Conservation (phyloP, 1,140 invertebrate genomes). For the Rhysida immarginata region DNA sequence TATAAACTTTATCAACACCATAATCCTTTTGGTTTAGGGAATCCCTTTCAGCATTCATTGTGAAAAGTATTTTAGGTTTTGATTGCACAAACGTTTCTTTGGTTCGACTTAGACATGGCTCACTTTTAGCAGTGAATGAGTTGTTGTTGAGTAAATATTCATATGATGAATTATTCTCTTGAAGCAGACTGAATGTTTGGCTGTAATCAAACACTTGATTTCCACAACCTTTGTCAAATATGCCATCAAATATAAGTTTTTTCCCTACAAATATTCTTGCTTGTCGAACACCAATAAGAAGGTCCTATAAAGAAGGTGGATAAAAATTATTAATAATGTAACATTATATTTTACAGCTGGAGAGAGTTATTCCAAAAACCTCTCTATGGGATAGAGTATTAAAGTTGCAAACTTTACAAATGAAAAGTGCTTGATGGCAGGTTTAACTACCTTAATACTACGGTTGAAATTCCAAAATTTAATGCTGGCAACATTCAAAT, state of each 20-base stretch:
- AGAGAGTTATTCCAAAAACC: not conserved
- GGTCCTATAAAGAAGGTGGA: not conserved
- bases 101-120: no score
- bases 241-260: slow-evolving; percentile 22
- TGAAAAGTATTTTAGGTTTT: no score
- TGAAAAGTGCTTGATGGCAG: not conserved
- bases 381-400: not conserved
- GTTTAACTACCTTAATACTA: not conserved
- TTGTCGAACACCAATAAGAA: not conserved
- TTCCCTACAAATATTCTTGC: not conserved
- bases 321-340: not conserved
- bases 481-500: not conserved
- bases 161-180: no score
- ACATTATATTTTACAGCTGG: not conserved
- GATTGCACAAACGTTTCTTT: no score
- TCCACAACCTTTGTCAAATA: slow-evolving; percentile 31
- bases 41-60: no score
- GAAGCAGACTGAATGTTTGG: slow-evolving; percentile 9
- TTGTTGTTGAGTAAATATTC: no score
- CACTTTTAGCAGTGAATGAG: no score
- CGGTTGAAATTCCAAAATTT: slow-evolving; percentile 5
- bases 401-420: not conserved
- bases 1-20: no score
- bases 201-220: slow-evolving; percentile 31
- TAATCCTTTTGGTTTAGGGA: no score